phyloP scores from a whole-genome alignment of 1,140 invertebrate species.

The Meloidogyne exigua region DNA sequence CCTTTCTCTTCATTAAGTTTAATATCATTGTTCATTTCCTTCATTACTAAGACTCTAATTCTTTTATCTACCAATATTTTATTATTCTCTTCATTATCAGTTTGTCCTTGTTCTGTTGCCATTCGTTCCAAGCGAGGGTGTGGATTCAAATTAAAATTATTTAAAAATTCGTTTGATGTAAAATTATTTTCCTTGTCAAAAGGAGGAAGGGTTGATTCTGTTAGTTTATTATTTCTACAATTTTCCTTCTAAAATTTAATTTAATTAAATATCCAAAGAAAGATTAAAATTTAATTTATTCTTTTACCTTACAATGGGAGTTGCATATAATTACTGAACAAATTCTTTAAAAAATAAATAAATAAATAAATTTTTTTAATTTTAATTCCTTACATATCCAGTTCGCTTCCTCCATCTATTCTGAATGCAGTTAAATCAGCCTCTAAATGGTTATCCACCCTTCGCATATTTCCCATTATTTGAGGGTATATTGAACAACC shows the following conservation, averaged over 20 bases:
- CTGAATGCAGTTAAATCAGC: slow-evolving; percentile 51
- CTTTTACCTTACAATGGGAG: background rate
- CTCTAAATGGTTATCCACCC: slow-evolving; percentile 40
- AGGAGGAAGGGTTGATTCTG: background rate
- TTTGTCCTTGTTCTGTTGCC: slow-evolving; percentile 12
- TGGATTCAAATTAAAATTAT: background rate
- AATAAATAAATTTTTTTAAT: background rate
- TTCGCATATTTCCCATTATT: slow-evolving; percentile 49
- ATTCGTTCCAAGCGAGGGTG: slow-evolving; percentile 9
- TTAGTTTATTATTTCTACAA: background rate
- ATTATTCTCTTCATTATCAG: slow-evolving; percentile 30
- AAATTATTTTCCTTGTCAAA: background rate
- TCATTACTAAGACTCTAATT: slow-evolving; percentile 40
- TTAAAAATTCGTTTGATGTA: background rate
- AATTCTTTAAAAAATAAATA: background rate
- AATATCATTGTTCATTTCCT: background rate
- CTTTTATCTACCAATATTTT: slow-evolving; percentile 45
- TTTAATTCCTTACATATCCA: slow-evolving; percentile 25
- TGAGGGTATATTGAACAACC: slow-evolving; percentile 57
- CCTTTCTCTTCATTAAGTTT: background rate
- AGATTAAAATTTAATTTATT: no score
- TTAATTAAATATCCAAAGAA: no score
- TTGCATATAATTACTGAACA: background rate
- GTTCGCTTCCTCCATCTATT: slow-evolving; percentile 42
- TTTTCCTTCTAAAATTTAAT: background rate